phyloP scores from a whole-genome alignment of 2,113 vertebrate genomes.

The Ascaphus truei region DNA sequence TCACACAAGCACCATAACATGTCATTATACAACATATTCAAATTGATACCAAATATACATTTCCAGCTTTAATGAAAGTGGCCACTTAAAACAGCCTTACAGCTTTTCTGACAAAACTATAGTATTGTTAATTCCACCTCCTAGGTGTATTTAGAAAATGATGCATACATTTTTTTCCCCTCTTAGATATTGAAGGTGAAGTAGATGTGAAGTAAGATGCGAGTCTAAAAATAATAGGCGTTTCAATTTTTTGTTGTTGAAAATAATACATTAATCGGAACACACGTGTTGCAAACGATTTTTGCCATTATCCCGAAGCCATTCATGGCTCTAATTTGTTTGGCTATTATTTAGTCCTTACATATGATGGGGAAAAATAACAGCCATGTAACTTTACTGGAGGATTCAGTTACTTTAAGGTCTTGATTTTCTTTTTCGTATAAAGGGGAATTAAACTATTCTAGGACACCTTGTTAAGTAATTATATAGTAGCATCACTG shows the following conservation, averaged over 20 bases:
- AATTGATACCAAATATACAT: too few species aligned
- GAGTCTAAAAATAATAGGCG: neutral
- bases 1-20: neutral
- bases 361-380: too few species aligned
- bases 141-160: too few species aligned
- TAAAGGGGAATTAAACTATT: slow-evolving; percentile 76
- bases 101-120: too few species aligned
- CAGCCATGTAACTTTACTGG: slow-evolving; percentile 46
- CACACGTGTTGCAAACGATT: neutral
- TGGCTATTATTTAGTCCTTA: neutral
- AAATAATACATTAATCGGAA: too few species aligned
- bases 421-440: slow-evolving; percentile 52
- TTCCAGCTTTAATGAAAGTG: too few species aligned
- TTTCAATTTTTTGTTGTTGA: neutral
- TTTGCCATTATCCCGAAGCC: neutral
- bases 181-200: too few species aligned
- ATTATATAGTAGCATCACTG: slow-evolving; percentile 76
- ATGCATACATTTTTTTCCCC: too few species aligned
- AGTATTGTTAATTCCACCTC: too few species aligned
- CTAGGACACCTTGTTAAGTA: slow-evolving; percentile 84
- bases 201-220: too few species aligned
- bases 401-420: slow-evolving; percentile 51
- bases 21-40: neutral
- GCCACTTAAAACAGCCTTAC: too few species aligned
- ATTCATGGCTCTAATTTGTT: slow-evolving; percentile 1